These are phyloP conservation scores for Holothuria scabra DNA, from an alignment of 53 echinoderm and acorn worm species.

Conservation along the genomic window DNA sequence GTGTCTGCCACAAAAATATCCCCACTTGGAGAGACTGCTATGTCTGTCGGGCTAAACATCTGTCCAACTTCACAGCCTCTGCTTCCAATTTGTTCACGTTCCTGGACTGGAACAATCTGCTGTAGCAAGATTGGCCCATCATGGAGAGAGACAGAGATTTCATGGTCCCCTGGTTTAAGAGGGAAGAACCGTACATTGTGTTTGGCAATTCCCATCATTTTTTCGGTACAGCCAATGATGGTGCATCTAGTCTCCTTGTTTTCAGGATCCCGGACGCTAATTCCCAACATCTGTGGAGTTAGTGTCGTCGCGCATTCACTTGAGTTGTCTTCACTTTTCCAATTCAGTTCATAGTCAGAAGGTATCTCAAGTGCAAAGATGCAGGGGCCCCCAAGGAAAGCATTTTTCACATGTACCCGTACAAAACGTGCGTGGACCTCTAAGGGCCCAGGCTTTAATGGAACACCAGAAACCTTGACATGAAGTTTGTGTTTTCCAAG, in stretches of 20 bases:
- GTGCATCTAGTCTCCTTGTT: constrained; percentile 66
- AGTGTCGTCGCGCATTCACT: constrained; percentile 62
- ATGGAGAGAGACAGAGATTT: constrained; percentile 68
- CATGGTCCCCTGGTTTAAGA: constrained; percentile 68
- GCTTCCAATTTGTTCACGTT: constrained; percentile 85
- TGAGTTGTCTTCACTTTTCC: constrained; percentile 55
- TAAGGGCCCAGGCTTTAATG: constrained; percentile 77
- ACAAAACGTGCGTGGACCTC: constrained; percentile 79
- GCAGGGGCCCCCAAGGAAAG: constrained; percentile 80
- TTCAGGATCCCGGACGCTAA: constrained; percentile 66
- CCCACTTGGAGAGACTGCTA: constrained; percentile 67
- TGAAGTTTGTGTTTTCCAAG: constrained; percentile 80
- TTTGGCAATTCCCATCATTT: constrained; percentile 64
- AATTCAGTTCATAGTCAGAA: constrained; percentile 66
- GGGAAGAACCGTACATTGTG: constrained; percentile 82
- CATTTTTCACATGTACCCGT: constrained; percentile 73
- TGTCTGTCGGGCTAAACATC: constrained; percentile 82
- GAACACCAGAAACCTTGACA: constrained; percentile 76
- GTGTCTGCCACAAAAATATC: constrained; percentile 90
- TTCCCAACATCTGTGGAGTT: constrained; percentile 75
- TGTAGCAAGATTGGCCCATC: constrained; percentile 61
- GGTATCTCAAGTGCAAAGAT: constrained; percentile 82
- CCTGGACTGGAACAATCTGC: constrained; percentile 73
- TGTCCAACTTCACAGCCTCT: constrained; percentile 69
- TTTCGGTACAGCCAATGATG: constrained; percentile 67